phyloP scores from a whole-genome alignment of 2,888 invertebrate species.

The Habrosyne pyritoides region DNA sequence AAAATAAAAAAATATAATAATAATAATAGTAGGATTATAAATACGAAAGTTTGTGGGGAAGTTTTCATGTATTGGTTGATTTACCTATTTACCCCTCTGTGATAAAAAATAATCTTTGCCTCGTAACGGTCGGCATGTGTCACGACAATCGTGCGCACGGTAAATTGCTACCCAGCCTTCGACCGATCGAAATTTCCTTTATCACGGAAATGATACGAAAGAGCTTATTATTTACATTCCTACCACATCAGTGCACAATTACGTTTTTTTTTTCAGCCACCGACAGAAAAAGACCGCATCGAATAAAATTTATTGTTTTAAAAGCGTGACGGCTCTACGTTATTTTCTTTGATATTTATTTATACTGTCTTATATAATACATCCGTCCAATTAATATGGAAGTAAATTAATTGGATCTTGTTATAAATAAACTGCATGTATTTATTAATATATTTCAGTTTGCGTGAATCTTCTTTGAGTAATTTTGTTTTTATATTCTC shows the following conservation, averaged over 20 bases:
- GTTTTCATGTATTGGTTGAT: too few relatives aligned
- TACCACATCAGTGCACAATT: constrained; percentile 8
- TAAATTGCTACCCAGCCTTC: constrained; percentile 15
- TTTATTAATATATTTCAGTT: too few relatives aligned
- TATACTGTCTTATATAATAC: background rate
- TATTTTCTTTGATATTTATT: background rate
- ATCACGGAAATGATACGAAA: constrained; percentile 15
- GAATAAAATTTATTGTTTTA: background rate
- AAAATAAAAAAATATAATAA: too few relatives aligned
- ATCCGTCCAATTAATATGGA: background rate
- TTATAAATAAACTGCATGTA: too few relatives aligned
- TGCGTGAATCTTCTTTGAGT: too few relatives aligned
- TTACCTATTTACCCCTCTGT: constrained; percentile 5
- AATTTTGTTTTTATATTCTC: too few relatives aligned
- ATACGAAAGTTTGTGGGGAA: too few relatives aligned
- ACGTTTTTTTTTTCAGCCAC: constrained; percentile 9
- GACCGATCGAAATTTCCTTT: constrained; percentile 7
- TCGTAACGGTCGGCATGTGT: constrained; percentile 16
- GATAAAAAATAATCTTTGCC: constrained; percentile 9
- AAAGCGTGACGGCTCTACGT: background rate
- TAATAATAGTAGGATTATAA: too few relatives aligned
- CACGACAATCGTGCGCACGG: constrained; percentile 21
- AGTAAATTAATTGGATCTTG: too few relatives aligned
- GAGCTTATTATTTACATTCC: constrained; percentile 11
- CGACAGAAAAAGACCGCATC: background rate